Evolutionary conservation across 2,888 invertebrate species (phyloP), one percentile per base, ranked within the genome.

Genomic region (Phytoseiulus persimilis): DNA sequence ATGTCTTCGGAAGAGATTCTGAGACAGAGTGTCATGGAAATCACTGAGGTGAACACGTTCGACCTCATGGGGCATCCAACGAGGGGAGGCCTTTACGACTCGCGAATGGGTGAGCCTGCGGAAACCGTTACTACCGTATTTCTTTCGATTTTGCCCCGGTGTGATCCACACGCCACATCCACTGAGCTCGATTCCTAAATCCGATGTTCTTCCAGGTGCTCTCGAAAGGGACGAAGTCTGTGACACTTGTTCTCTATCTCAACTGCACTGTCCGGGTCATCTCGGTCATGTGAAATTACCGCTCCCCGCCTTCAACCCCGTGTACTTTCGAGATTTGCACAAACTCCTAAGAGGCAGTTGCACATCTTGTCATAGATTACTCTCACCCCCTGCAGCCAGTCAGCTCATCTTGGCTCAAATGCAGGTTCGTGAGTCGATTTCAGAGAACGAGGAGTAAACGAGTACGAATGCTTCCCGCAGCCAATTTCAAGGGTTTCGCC

Each of bases 201-300:
- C 9, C 39, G 39, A 39, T 6, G 9, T 11, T 95, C 95, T 1
- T 92, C 94, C 83, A 94, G 94, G 93, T 90, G 92, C 93, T 31
- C 90, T 91, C 90, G 95, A 95, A 28, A 93, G 91, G 89, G 91
- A 94, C 91, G 96, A 96, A 90, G 94, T 95, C 0, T 99, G 98
- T 92, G 93, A 93, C 3, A 98, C 97, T 11, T 99, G 98, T 92
- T 94, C 94, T 18, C 94, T 95, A 91, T 94, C 94, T 31, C 92
- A 94, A 87, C 92, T 94, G 11, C 93, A 94, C 91, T 98, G 98
- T 92, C 95, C 96, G 0, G 99, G 99, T 0, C 99, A 99, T 93
- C 95, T 97, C 93, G 99, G 99, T 0, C 97, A 98, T 92, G 97
- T 99, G 91, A 96, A 96, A 91, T 93, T 99, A 0, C 96, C 97